Conservation (phyloP, 2,113 vertebrate species). For the Sapayoa aenigma region DNA sequence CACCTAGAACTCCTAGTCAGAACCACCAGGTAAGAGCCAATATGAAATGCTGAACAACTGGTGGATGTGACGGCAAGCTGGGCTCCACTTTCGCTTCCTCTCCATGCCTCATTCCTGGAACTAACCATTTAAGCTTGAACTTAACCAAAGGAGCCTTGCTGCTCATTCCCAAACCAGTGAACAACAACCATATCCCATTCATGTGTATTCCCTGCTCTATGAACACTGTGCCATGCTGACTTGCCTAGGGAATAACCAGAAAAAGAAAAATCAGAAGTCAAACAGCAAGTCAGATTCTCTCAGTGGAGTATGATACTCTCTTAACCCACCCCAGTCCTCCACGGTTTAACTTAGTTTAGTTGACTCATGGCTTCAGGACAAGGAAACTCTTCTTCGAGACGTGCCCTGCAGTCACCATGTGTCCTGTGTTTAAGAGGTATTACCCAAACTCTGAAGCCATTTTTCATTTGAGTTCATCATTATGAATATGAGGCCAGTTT, state of each 20-base stretch:
- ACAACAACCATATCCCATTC: background rate
- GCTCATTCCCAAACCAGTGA: background rate
- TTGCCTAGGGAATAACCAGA: background rate
- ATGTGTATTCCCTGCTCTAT: background rate
- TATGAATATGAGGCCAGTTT: background rate
- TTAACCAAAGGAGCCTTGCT: background rate
- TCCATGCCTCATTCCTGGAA: background rate
- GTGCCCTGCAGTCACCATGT: background rate
- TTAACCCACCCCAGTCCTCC: background rate
- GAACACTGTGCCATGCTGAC: background rate
- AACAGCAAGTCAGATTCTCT: background rate
- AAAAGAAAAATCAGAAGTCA: background rate
- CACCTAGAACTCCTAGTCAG: background rate
- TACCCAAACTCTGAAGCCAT: background rate
- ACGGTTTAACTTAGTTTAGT: background rate
- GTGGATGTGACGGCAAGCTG: background rate
- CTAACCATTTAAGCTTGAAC: background rate
- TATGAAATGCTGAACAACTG: background rate
- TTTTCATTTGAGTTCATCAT: background rate
- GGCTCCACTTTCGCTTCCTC: background rate
- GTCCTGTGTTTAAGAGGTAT: background rate
- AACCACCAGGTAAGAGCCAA: background rate
- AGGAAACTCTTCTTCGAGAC: background rate
- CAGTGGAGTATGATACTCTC: background rate
- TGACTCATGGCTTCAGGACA: background rate